Conservation (phyloP, 2,888 invertebrate genomes). For the Drosophila falleni region DNA sequence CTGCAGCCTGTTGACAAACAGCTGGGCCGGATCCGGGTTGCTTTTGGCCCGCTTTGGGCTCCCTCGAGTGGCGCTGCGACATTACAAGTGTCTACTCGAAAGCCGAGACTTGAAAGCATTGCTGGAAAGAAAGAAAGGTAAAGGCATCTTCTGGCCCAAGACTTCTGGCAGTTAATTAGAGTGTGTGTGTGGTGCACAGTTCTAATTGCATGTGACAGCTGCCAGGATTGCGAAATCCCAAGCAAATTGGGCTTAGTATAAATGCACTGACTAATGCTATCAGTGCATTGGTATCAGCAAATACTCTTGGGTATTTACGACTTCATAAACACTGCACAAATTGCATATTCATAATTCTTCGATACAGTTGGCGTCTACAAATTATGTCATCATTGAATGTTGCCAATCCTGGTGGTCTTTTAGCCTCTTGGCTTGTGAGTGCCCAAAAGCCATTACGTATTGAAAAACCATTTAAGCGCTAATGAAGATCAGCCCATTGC, state of each 20-base stretch:
- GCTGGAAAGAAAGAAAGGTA: constrained; percentile 23
- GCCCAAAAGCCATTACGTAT: constrained; percentile 41
- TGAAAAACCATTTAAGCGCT: constrained; percentile 61
- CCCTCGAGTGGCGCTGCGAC: constrained; percentile 67
- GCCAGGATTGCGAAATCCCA: constrained; percentile 19
- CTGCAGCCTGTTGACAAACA: constrained; percentile 71
- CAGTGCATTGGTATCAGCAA: constrained; percentile 14
- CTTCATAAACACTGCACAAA: constrained; percentile 39
- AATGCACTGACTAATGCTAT: neutral
- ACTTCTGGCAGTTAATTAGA: constrained; percentile 73
- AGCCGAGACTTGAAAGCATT: constrained; percentile 39
- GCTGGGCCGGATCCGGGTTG: constrained; percentile 31
- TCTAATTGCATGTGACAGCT: constrained; percentile 73
- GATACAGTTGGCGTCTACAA: constrained; percentile 23
- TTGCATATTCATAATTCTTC: constrained; percentile 30
- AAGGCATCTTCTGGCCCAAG: constrained; percentile 46
- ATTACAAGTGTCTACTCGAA: constrained; percentile 66
- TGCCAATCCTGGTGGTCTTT: constrained; percentile 44
- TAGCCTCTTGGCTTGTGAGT: constrained; percentile 19
- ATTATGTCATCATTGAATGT: constrained; percentile 22
- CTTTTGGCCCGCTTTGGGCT: constrained; percentile 42
- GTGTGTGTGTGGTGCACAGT: constrained; percentile 58
- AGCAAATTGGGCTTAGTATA: constrained; percentile 1
- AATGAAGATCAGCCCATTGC: constrained; percentile 77
- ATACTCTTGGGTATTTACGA: constrained; percentile 49